phyloP scores from a whole-genome alignment of 2,797 vertebrate species.

The Odontamblyopus lacepedii region DNA sequence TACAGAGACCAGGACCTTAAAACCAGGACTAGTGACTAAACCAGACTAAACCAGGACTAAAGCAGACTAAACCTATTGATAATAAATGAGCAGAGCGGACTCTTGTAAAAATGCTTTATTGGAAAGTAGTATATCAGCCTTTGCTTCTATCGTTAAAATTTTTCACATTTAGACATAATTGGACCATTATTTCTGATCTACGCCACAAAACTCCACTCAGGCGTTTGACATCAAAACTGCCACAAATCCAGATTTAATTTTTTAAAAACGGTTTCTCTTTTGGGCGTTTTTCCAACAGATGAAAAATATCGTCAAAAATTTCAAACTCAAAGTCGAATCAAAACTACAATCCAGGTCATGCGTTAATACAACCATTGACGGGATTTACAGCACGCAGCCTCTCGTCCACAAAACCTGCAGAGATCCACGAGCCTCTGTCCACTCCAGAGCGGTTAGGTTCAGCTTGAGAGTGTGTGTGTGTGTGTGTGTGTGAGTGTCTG shows the following conservation, averaged over 20 bases:
- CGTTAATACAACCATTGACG: slow-evolving; percentile 6
- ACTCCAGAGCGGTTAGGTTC: neutral
- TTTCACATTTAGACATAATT: slow-evolving; percentile 15
- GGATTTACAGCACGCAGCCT: slow-evolving; percentile 4
- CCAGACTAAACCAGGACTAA: too few species aligned
- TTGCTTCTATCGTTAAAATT: neutral
- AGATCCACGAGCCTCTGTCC: too few species aligned
- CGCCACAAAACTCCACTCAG: slow-evolving; percentile 8
- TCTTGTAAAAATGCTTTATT: slow-evolving; percentile 15
- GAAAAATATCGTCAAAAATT: slow-evolving; percentile 7
- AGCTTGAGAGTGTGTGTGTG: neutral
- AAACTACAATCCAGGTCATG: slow-evolving; percentile 14
- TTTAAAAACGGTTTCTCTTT: neutral
- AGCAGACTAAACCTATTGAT: too few species aligned
- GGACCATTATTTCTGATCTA: slow-evolving; percentile 12
- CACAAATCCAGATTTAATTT: slow-evolving; percentile 8
- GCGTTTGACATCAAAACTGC: slow-evolving; percentile 6
- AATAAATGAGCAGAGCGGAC: neutral
- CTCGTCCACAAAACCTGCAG: neutral
- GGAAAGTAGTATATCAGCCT: slow-evolving; percentile 9
- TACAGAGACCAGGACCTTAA: too few species aligned
- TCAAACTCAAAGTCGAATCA: slow-evolving; percentile 1
- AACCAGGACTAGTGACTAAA: too few species aligned
- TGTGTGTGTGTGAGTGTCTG: too few species aligned
- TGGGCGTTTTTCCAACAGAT: slow-evolving; percentile 5